Base-by-base conservation (phyloP, 2,888 invertebrate genomes). In the Amphipyra tragopoginis region DNA sequence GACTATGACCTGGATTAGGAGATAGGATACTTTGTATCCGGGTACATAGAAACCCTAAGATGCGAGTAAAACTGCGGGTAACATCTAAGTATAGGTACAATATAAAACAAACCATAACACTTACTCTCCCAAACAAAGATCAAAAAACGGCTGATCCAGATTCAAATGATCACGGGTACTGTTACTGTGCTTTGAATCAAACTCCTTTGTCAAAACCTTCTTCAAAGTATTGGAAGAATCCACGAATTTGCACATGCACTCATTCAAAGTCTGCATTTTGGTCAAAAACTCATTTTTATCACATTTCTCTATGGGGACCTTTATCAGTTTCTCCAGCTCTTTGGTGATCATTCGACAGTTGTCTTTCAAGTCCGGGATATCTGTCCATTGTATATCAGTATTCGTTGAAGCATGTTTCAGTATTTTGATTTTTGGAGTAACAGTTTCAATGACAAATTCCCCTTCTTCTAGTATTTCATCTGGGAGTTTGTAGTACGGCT, bases 221-320 rank as follows among this genome's bases (percentile, higher is more conserved):
- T 92, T 94, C 58, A 94, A 57, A 0, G 87, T 86, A 44, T 93
- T 93, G 0, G 93, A 90, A 0, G 94, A 93, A 45, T 91, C 88
- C 0, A 90, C 90, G 58, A 93, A 93, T 70, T 90, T 92, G 67
- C 90, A 90, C 94, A 94, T 94, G 13, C 84, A 93, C 7, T 93
- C 90, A 26, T 90, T 92, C 1, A 94, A 39, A 0, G 85, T 86
- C 59, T 91, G 86, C 91, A 94, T 93, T 70, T 93, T 94, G 0
- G 67, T 59, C 44, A 92, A 33, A 13, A 93, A 75, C 1, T 87
- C 84, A 11, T 87, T 81, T 13, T 86, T 87, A 7, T 88, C 84
- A 4, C 70, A 72, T 0, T 60, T 64, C 29, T 86, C 87, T 2
- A 70, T 10, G 0, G 88, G 83, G 15, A 67, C 65, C 4, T 85